A percentile compares a stretch with the other conserved stretches of the same genome.
Conservation (phyloP, 1,140 invertebrate genomes). For the Rhynchophorus ferrugineus region DNA sequence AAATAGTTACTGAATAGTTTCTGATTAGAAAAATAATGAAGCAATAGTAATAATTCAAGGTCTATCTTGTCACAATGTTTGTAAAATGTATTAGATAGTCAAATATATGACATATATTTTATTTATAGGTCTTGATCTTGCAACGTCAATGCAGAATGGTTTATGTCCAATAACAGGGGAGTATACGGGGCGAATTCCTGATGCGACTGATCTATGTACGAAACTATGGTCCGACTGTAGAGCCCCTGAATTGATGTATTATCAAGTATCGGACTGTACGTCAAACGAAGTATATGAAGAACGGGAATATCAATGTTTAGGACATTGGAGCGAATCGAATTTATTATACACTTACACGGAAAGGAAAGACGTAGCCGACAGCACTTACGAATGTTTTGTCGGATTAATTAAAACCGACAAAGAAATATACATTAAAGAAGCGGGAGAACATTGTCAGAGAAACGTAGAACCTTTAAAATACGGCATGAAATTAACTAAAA, state of each 20-base stretch:
- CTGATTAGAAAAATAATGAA: too few species aligned
- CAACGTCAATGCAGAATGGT: slow-evolving; percentile 32
- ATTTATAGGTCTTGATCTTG: slow-evolving; percentile 45
- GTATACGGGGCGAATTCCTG: slow-evolving; percentile 59
- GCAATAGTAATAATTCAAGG: too few species aligned
- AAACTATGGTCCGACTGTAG: slow-evolving; percentile 64
- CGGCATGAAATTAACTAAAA: slow-evolving; percentile 55
- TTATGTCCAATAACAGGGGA: slow-evolving; percentile 64
- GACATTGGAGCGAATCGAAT: slow-evolving; percentile 61
- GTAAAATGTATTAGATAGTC: too few species aligned
- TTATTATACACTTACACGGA: slow-evolving; percentile 64
- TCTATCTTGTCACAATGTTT: too few species aligned
- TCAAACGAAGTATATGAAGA: slow-evolving; percentile 59
- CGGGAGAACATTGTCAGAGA: slow-evolving; percentile 60
- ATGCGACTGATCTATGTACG: slow-evolving; percentile 59
- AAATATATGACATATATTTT: too few species aligned
- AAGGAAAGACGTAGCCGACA: slow-evolving; percentile 52
- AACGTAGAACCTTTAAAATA: slow-evolving; percentile 52
- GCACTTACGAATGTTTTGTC: slow-evolving; percentile 63
- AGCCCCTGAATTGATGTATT: slow-evolving; percentile 64
- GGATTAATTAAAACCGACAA: slow-evolving; percentile 56
- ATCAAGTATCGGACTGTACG: slow-evolving; percentile 58
- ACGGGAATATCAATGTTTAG: slow-evolving; percentile 61
- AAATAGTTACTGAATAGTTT: too few species aligned
- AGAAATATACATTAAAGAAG: slow-evolving; percentile 57